Evolutionary conservation across 2,113 vertebrate genomes (phyloP).

Genomic region (Cheirogaleus medius): DNA sequence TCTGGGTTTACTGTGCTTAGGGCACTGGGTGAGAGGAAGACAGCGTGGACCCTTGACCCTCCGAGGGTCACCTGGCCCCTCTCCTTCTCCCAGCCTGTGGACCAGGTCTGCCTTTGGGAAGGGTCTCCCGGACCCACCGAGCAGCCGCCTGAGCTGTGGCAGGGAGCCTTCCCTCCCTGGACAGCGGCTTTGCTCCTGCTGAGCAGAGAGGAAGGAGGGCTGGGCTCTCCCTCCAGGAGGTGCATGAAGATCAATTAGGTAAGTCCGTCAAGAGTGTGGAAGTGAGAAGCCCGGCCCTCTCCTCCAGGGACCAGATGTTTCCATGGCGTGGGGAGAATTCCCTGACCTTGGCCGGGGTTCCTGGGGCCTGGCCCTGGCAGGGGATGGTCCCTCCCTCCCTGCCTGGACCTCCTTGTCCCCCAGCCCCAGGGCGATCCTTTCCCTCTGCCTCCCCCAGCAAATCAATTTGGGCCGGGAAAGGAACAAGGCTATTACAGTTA

Average conservation of each 20-base stretch:
- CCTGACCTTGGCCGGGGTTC: not conserved
- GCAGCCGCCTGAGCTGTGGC: not conserved
- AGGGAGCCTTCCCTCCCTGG: not conserved
- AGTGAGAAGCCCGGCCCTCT: not conserved
- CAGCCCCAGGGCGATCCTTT: not conserved
- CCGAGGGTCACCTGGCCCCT: not conserved
- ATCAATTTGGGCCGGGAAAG: conserved; percentile 70
- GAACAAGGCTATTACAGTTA: conserved; percentile 60
- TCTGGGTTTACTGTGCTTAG: not conserved
- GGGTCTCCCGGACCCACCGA: too few relatives aligned
- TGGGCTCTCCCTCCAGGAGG: not conserved
- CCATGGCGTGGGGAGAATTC: not conserved
- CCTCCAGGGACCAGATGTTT: not conserved
- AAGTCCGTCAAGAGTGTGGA: not conserved
- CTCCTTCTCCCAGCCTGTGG: not conserved
- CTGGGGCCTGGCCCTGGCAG: too few relatives aligned
- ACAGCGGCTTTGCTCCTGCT: not conserved
- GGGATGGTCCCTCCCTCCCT: not conserved
- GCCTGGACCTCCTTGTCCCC: not conserved
- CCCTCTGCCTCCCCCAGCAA: conserved; percentile 35
- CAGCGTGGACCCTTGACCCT: rapidly evolving
- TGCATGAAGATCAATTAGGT: not conserved
- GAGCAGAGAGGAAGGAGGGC: not conserved
- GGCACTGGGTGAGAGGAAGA: not conserved
- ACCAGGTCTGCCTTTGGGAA: not conserved